phyloP scores from a whole-genome alignment of 2,113 vertebrate species.

The Gymnarchus niloticus region DNA sequence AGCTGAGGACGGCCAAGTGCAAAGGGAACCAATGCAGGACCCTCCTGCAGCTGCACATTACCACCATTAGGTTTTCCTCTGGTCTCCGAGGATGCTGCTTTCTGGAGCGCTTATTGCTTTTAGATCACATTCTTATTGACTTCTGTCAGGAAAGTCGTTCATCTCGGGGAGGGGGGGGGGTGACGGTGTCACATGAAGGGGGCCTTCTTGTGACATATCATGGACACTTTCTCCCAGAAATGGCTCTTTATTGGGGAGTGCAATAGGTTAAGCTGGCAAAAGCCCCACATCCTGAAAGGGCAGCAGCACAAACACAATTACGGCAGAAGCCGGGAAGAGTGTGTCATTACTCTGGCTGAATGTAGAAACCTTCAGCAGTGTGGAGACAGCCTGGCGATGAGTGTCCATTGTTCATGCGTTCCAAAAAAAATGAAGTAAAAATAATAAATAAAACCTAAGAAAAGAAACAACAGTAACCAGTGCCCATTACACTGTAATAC shows the following conservation, averaged over 20 bases:
- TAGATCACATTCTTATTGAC: constrained; percentile 78
- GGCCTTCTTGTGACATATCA: constrained; percentile 70
- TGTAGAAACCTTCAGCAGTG: neutral
- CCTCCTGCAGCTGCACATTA: constrained; percentile 51
- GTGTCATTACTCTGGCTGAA: neutral
- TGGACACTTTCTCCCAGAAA: constrained; percentile 67
- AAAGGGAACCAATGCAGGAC: constrained; percentile 7
- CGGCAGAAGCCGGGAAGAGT: constrained; percentile 31
- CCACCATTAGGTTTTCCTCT: constrained; percentile 43
- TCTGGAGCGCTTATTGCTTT: constrained; percentile 67
- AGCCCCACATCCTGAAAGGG: constrained; percentile 36
- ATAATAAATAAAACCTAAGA: neutral
- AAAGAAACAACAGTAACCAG: neutral
- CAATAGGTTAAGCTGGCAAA: constrained; percentile 72
- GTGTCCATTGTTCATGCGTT: neutral
- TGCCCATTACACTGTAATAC: neutral
- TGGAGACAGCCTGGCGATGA: neutral
- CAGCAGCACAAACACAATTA: constrained; percentile 28
- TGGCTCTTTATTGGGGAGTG: constrained; percentile 62
- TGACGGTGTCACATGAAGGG: constrained; percentile 67
- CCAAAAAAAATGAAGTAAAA: neutral
- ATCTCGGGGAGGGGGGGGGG: constrained; percentile 70
- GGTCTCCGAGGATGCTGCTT: constrained; percentile 57
- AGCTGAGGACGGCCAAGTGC: neutral
- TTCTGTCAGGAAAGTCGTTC: constrained; percentile 71